These are phyloP conservation scores for Etheostoma perlongum DNA, from an alignment of 2,797 vertebrate species.

Conservation along the genomic window DNA sequence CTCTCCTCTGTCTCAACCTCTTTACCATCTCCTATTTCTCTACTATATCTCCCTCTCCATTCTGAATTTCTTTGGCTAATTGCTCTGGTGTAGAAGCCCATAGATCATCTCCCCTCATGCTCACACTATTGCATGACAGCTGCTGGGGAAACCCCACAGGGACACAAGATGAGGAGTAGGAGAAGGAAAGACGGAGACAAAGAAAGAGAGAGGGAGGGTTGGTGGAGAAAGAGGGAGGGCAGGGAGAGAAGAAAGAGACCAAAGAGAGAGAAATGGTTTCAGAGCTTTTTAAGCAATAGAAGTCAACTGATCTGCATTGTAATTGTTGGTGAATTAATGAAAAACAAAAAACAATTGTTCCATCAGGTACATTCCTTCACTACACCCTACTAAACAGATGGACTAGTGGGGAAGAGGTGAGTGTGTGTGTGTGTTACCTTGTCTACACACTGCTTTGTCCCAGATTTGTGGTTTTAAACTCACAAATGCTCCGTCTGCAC, in stretches of 20 bases:
- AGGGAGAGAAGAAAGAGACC: constrained; percentile 7
- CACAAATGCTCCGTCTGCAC: constrained; percentile 31
- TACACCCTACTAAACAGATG: constrained; percentile 16
- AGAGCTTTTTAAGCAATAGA: constrained; percentile 32
- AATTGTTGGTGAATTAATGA: constrained; percentile 23
- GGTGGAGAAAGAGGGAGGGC: not conserved
- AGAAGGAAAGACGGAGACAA: constrained; percentile 35
- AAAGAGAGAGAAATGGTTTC: constrained; percentile 11
- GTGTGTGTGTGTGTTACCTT: constrained; percentile 12
- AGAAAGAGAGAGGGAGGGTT: constrained; percentile 26
- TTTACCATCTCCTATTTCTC: constrained; percentile 20
- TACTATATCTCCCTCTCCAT: constrained; percentile 29
- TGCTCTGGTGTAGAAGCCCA: constrained; percentile 64
- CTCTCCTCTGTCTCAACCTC: constrained; percentile 18
- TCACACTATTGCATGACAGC: constrained; percentile 73
- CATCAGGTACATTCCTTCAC: constrained; percentile 19
- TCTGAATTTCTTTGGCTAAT: constrained; percentile 72
- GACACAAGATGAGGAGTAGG: constrained; percentile 21
- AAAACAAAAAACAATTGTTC: constrained; percentile 22
- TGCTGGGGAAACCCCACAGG: constrained; percentile 71
- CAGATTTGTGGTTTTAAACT: constrained; percentile 50
- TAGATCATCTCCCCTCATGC: constrained; percentile 75
- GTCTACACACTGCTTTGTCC: constrained; percentile 32
- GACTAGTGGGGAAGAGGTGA: constrained; percentile 5
- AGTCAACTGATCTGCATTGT: constrained; percentile 5